Evolutionary conservation across 2,888 invertebrate species (phyloP).

Genomic region (Caenorhabditis sp.): DNA sequence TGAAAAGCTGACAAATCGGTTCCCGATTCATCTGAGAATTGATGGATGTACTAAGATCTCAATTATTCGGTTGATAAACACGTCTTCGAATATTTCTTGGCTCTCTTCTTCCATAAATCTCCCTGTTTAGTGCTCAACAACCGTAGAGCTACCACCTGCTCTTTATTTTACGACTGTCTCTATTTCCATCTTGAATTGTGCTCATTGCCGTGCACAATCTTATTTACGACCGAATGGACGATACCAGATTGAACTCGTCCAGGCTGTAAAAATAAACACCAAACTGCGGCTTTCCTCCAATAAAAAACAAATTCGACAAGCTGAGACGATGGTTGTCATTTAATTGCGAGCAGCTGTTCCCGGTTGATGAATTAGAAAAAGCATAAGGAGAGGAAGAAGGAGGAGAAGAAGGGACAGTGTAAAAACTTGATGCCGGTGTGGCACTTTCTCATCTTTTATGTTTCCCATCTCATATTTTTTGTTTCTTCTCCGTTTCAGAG

Average conservation of each 20-base stretch:
- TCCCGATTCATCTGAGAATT: no score
- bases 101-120: not conserved
- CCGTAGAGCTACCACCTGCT: slow-evolving; percentile 17
- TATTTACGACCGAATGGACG: not conserved
- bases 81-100: no score
- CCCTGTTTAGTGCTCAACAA: not conserved
- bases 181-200: not conserved
- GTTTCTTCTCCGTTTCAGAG: not conserved
- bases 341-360: slow-evolving; percentile 27
- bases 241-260: not conserved
- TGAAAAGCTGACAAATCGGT: no score
- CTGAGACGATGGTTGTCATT: slow-evolving; percentile 18
- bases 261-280: not conserved
- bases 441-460: slow-evolving; percentile 10
- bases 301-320: slow-evolving; percentile 32
- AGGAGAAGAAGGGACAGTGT: slow-evolving; percentile 9
- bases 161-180: not conserved
- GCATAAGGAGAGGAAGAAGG: slow-evolving; percentile 20
- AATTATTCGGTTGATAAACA: no score
- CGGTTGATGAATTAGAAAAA: slow-evolving; percentile 33
- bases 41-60: no score
- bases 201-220: not conserved
- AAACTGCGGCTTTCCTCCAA: slow-evolving; percentile 17
- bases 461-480: not conserved
- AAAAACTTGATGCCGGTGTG: slow-evolving; percentile 11